These are phyloP conservation scores for Endotricha flammealis DNA, from an alignment of 2,888 invertebrate genomes.

Conservation along the genomic window DNA sequence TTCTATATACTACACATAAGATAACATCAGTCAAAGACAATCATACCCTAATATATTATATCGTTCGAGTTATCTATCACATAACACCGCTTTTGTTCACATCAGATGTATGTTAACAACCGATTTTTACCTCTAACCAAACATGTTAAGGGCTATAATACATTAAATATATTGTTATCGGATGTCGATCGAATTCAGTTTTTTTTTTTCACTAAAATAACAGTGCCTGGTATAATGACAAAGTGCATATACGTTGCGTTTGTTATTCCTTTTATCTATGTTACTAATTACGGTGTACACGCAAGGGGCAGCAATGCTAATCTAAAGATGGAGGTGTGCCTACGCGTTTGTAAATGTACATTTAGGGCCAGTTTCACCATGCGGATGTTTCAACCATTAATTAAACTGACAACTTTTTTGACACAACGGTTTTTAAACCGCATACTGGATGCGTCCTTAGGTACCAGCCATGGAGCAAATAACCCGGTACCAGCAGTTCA, in stretches of 20 bases:
- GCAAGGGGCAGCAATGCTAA: constrained; percentile 32
- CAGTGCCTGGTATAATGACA: constrained; percentile 53
- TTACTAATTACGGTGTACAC: constrained; percentile 67
- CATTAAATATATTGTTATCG: constrained; percentile 26
- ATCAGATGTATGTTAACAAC: constrained; percentile 6
- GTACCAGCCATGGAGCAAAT: too few species aligned
- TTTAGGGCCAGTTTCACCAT: too few species aligned
- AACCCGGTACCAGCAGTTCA: too few species aligned
- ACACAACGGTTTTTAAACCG: too few species aligned
- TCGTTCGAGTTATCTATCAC: constrained; percentile 14
- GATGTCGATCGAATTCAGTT: constrained; percentile 49
- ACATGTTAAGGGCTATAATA: neutral
- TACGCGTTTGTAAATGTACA: too few species aligned
- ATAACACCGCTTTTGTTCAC: neutral
- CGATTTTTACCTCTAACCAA: neutral
- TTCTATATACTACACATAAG: constrained; percentile 22
- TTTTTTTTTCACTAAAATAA: constrained; percentile 56
- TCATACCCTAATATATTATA: constrained; percentile 30
- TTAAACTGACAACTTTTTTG: too few species aligned
- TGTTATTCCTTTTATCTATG: constrained; percentile 18
- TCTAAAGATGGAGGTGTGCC: neutral
- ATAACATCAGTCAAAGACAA: constrained; percentile 39
- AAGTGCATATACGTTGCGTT: constrained; percentile 43
- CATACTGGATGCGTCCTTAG: too few species aligned
- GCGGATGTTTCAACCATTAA: too few species aligned